Conservation (phyloP, 2,113 vertebrate species). For the Larimichthys polyactis region DNA sequence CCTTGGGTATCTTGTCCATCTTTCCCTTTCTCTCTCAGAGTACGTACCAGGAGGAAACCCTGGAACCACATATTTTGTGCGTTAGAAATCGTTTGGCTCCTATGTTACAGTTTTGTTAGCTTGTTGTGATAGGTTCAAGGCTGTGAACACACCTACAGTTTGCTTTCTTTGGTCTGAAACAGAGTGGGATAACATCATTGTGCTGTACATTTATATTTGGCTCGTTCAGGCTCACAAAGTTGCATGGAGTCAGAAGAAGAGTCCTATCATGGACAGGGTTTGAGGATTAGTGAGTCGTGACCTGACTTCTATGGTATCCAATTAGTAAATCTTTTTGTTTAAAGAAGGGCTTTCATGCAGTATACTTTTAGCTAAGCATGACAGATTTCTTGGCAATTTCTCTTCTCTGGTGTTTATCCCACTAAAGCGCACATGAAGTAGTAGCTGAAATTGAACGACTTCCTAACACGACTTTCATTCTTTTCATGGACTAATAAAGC, state of each 20-base stretch:
- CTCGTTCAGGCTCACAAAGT: slow-evolving; percentile 2
- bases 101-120: slow-evolving; percentile 4
- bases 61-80: slow-evolving; percentile 25
- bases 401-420: not conserved
- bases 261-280: not conserved
- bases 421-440: not conserved
- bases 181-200: not conserved
- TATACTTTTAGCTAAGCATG: not conserved
- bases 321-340: not conserved
- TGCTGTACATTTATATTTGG: not conserved
- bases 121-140: slow-evolving; percentile 41
- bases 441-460: not conserved
- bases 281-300: not conserved
- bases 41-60: not conserved
- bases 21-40: not conserved
- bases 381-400: not conserved
- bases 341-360: not conserved
- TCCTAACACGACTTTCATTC: not conserved
- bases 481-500: slow-evolving; percentile 1
- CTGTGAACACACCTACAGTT: slow-evolving; percentile 38
- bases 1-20: slow-evolving; percentile 16
- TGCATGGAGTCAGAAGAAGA: not conserved
- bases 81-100: slow-evolving; percentile 25
- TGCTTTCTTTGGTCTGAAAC: slow-evolving; percentile 37
- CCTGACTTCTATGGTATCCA: too few relatives aligned